Evolutionary conservation across 2,113 vertebrate genomes (phyloP).

Genomic region (Syrrhaptes paradoxus): DNA sequence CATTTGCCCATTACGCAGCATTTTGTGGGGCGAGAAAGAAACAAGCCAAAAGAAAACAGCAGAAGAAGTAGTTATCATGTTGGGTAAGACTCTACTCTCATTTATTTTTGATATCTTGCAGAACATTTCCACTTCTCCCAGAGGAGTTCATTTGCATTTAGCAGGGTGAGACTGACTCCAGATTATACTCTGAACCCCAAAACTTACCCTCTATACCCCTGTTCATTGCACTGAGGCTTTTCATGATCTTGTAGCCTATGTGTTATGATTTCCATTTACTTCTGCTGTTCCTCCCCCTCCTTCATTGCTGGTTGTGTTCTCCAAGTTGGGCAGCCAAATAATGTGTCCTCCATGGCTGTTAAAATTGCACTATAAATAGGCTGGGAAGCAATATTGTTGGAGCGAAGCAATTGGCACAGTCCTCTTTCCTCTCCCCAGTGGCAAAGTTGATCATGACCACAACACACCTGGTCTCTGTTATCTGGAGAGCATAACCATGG

Average conservation of each 20-base stretch:
- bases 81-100: background rate
- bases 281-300: background rate
- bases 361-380: background rate
- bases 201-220: background rate
- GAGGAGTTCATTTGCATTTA: background rate
- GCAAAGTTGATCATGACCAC: background rate
- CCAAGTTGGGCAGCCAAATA: background rate
- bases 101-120: slow-evolving; percentile 19
- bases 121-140: background rate
- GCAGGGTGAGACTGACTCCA: background rate
- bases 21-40: slow-evolving; percentile 41
- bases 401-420: background rate
- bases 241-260: background rate
- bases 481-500: background rate
- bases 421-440: background rate
- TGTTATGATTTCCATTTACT: background rate
- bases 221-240: background rate
- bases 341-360: background rate
- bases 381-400: background rate
- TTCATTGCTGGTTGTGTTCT: background rate
- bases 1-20: background rate
- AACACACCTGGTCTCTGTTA: background rate
- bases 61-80: slow-evolving; percentile 20
- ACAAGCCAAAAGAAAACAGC: slow-evolving; percentile 27
- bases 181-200: background rate